Evolutionary conservation across 2,113 vertebrate genomes (phyloP), one percentile per base, ranked within the genome.

Genomic region (Oryzias javanicus): DNA sequence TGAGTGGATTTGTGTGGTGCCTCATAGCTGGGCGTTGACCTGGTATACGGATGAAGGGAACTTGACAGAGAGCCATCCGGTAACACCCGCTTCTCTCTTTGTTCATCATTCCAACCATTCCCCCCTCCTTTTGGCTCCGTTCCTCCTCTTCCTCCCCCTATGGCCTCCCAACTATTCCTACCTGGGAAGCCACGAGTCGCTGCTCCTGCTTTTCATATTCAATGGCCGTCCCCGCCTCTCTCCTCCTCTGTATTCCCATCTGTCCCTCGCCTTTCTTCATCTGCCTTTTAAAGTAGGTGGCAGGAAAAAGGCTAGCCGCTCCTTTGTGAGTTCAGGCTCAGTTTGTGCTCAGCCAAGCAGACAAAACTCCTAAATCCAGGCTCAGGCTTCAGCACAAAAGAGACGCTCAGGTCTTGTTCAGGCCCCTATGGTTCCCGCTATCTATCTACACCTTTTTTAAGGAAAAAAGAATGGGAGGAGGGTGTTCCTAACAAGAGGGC

Each of bases 321-420:
- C 81, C 73, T 86, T 84, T 83, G 76, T 85, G 81, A 55, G 53
- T 49, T 55, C 7, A 50, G 65, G 73, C 79, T 84, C 77, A 85
- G 84, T 90, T 76, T 70, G 79, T 87, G 86, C 67, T 90, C 82
- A 83, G 65, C 74, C 79, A 84, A 86, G 88, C 87, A 65, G 68
- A 86, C 67, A 80, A 65, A 60, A 74, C 82, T 72, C 86, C 80
- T 79, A 87, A 85, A 86, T 82, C 81, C 84, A 84, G 62, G 57
- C 72, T 70, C 55, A 17, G 70, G 81, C 54, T 80, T 66, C 60
- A 55, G 72, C 72, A 91, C 82, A 90, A 89, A 87, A 70, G 72
- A 79, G 82, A 73, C 67, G 80, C 80, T 80, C 64, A 29, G 63
- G 65, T 68, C 86, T 70, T 74, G 70, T 64, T 79, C 83, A 74